Percentiles rank a stretch among this genome's conserved stretches.
These are phyloP conservation scores for Muscicapa adusta DNA, from an alignment of 2,113 vertebrate species.

Conservation along the genomic window DNA sequence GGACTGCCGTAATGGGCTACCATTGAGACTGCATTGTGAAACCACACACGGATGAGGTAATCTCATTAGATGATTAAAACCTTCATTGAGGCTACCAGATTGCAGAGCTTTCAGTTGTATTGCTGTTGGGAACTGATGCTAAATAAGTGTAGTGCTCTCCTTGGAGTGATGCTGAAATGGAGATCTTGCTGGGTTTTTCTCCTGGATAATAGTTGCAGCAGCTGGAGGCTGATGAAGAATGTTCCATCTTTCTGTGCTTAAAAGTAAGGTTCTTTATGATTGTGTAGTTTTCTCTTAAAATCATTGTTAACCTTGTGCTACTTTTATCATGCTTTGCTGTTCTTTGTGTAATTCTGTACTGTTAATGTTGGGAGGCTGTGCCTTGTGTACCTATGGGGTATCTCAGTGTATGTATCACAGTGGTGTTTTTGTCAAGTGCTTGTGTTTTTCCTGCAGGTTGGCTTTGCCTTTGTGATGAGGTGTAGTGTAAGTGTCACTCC, in stretches of 20 bases:
- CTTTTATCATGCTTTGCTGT: not conserved
- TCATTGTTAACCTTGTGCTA: not conserved
- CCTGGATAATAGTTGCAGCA: not conserved
- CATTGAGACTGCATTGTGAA: constrained; percentile 40
- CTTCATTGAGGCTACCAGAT: constrained; percentile 22
- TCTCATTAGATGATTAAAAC: constrained; percentile 71
- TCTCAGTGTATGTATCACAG: rapidly evolving
- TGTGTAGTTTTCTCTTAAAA: not conserved
- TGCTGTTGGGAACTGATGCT: constrained; percentile 31
- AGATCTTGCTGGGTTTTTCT: not conserved
- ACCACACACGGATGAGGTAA: constrained; percentile 64
- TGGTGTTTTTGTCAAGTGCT: not conserved
- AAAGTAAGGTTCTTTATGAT: constrained; percentile 5
- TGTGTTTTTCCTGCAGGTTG: not conserved
- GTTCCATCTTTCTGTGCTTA: not conserved
- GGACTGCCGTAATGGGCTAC: constrained; percentile 67
- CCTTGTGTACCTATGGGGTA: not conserved
- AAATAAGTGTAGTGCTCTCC: not conserved
- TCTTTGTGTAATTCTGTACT: not conserved
- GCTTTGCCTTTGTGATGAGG: not conserved
- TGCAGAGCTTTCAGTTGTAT: constrained; percentile 51
- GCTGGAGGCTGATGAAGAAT: not conserved
- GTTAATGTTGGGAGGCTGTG: not conserved
- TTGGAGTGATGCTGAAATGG: not conserved
- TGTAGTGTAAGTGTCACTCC: not conserved